Evolutionary conservation across 2,797 vertebrate genomes (phyloP).

Genomic region (Sphaeramia orbicularis): DNA sequence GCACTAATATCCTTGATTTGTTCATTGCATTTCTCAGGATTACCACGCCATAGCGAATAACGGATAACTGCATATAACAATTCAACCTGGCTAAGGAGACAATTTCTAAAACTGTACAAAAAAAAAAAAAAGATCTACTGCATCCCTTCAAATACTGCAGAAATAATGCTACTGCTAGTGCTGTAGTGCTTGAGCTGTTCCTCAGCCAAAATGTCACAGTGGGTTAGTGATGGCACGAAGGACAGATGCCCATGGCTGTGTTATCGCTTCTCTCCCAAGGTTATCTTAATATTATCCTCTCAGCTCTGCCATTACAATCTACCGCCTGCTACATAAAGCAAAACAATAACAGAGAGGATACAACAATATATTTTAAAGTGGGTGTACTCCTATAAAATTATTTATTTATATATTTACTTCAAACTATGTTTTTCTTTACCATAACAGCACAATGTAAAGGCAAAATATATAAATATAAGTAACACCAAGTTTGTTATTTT

Average conservation of each 20-base stretch:
- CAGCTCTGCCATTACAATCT: constrained; percentile 60
- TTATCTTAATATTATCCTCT: constrained; percentile 79
- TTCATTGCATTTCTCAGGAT: constrained; percentile 76
- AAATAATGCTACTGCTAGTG: constrained; percentile 64
- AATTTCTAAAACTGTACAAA: constrained; percentile 37
- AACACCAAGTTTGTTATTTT: constrained; percentile 37
- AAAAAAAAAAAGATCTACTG: constrained; percentile 30
- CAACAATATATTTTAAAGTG: constrained; percentile 17
- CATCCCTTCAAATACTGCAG: constrained; percentile 46
- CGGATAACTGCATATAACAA: constrained; percentile 60
- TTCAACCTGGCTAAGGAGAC: constrained; percentile 39
- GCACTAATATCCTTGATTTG: constrained; percentile 79
- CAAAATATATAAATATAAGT: background rate
- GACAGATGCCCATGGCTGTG: constrained; percentile 68
- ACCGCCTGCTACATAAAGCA: constrained; percentile 47
- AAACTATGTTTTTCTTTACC: constrained; percentile 27
- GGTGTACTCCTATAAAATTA: constrained; percentile 16
- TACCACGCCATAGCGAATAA: constrained; percentile 53
- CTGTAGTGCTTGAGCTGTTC: constrained; percentile 65
- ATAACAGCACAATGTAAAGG: constrained; percentile 16
- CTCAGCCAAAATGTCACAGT: constrained; percentile 78
- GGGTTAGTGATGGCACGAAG: constrained; percentile 78
- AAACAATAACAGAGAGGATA: constrained; percentile 53
- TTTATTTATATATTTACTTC: constrained; percentile 11
- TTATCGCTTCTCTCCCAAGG: constrained; percentile 79